A percentile compares a stretch with the other conserved stretches of the same genome.
phyloP scores from a whole-genome alignment of 2,888 invertebrate genomes.

The Clivina fossor region DNA sequence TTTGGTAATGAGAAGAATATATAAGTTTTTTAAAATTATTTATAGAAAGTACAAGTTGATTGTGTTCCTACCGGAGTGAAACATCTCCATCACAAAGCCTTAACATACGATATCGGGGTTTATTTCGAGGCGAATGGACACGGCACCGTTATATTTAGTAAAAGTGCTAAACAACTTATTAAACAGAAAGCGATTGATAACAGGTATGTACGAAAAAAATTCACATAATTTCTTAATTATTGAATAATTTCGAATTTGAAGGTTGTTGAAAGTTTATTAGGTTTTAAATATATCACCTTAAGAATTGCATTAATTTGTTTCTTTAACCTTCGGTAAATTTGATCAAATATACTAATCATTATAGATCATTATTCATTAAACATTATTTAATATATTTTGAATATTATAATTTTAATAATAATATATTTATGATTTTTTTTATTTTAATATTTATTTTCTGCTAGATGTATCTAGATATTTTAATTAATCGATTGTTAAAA shows the following conservation, averaged over 20 bases:
- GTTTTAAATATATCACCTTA: not conserved
- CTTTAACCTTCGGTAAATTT: too few relatives aligned
- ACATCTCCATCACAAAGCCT: constrained; percentile 89
- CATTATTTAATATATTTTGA: too few relatives aligned
- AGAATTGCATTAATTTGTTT: too few relatives aligned
- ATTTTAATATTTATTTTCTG: too few relatives aligned
- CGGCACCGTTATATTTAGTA: constrained; percentile 89
- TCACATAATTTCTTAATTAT: not conserved
- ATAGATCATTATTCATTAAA: too few relatives aligned
- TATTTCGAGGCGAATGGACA: constrained; percentile 99
- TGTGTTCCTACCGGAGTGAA: constrained; percentile 97
- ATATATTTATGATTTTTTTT: too few relatives aligned
- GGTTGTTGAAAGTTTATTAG: not conserved
- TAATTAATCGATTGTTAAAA: too few relatives aligned
- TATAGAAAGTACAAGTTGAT: constrained; percentile 83
- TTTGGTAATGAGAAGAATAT: too few relatives aligned
- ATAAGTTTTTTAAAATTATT: constrained; percentile 36
- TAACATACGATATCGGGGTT: constrained; percentile 90
- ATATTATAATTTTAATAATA: too few relatives aligned
- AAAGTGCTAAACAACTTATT: constrained; percentile 63
- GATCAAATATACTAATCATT: too few relatives aligned
- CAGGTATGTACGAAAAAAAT: constrained; percentile 47
- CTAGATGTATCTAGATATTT: too few relatives aligned
- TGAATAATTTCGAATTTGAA: constrained; percentile 15
- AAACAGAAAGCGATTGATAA: constrained; percentile 53